These are phyloP conservation scores for Odontocolon sp. DNA, from an alignment of 2,888 invertebrate species.

Conservation along the genomic window DNA sequence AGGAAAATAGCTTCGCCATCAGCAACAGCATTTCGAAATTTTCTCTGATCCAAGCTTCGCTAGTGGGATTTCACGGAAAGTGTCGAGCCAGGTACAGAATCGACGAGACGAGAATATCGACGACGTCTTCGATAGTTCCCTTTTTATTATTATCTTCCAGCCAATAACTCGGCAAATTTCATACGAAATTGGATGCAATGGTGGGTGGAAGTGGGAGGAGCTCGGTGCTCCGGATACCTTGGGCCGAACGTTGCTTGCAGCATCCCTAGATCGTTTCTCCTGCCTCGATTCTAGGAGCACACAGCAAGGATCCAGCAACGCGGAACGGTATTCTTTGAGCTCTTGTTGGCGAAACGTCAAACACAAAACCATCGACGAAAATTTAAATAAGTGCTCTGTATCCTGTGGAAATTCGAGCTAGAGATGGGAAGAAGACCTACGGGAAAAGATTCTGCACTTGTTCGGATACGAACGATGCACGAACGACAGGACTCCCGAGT, in stretches of 20 bases:
- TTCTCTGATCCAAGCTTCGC: neutral
- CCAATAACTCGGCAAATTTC: conserved; percentile 69
- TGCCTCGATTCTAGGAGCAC: neutral
- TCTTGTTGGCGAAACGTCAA: conserved; percentile 61
- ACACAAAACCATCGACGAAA: conserved; percentile 61
- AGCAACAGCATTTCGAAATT: neutral
- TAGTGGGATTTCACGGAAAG: conserved; percentile 38
- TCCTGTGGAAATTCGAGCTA: conserved; percentile 20
- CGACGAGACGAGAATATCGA: conserved; percentile 60
- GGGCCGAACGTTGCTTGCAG: conserved; percentile 29
- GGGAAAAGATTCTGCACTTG: conserved; percentile 29
- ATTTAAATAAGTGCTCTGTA: conserved; percentile 62
- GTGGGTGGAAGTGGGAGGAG: conserved; percentile 44
- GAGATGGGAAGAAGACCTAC: conserved; percentile 15
- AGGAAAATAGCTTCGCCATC: conserved; percentile 28
- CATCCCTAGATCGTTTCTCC: conserved; percentile 13
- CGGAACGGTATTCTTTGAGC: conserved; percentile 61
- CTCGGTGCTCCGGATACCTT: conserved; percentile 33
- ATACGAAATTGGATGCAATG: conserved; percentile 66
- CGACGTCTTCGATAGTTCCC: conserved; percentile 50
- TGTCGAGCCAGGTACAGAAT: conserved; percentile 29
- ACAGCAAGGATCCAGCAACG: conserved; percentile 45
- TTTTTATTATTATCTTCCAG: conserved; percentile 62
- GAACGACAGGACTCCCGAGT: conserved; percentile 46
- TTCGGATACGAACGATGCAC: conserved; percentile 43